phyloP scores from a whole-genome alignment of 1,140 invertebrate species.

The Brachionus paranguensis region DNA sequence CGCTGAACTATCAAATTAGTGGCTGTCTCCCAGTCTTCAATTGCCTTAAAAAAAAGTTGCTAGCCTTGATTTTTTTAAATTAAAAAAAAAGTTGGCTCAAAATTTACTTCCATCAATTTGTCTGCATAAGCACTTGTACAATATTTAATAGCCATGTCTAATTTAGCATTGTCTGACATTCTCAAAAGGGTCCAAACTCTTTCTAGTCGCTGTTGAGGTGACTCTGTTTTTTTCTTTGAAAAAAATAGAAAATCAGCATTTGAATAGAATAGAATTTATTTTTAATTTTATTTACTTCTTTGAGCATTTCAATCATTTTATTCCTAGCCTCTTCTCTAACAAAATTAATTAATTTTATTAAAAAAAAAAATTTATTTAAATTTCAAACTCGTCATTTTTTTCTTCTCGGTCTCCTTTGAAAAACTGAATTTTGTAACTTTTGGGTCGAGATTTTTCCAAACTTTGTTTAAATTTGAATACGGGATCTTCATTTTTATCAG shows the following conservation, averaged over 20 bases:
- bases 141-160: conserved; percentile 57
- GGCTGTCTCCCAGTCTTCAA: conserved; percentile 51
- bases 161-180: conserved; percentile 50
- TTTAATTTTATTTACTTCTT: neutral
- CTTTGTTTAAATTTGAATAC: neutral
- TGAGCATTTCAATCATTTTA: neutral
- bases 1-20: conserved; percentile 48
- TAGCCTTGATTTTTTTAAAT: neutral
- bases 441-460: neutral
- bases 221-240: neutral
- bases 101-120: conserved; percentile 44
- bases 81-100: neutral
- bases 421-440: conserved; percentile 33
- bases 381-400: neutral
- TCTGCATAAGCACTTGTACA: conserved; percentile 48
- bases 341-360: neutral
- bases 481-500: conserved; percentile 40
- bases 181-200: conserved; percentile 50
- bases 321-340: neutral
- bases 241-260: neutral
- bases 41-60: conserved; percentile 44
- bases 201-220: conserved; percentile 50
- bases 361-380: neutral
- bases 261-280: neutral
- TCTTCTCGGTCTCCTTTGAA: conserved; percentile 25